Conservation (phyloP, 2,113 vertebrate species). For the Phylloscopus trochilus region DNA sequence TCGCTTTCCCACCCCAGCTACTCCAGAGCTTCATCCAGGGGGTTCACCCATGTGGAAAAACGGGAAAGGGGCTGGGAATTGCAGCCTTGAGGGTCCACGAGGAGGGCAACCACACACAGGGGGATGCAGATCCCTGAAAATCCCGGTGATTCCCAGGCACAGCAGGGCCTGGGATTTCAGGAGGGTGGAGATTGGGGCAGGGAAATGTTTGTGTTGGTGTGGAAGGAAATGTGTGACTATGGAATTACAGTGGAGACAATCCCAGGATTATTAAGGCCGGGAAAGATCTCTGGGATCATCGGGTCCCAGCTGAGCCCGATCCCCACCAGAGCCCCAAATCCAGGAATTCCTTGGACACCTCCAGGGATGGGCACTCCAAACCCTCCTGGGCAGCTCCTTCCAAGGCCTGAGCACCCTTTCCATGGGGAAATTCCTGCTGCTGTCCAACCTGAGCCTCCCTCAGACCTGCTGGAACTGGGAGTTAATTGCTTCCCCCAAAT, state of each 20-base stretch:
- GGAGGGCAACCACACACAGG: not conserved
- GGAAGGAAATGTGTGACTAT: not conserved
- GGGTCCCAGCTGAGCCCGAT: rapidly evolving
- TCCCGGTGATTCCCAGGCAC: rapidly evolving
- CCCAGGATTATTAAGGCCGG: not conserved
- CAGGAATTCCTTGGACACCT: not conserved
- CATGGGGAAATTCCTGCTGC: no score
- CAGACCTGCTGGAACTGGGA: no score
- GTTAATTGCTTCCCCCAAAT: no score
- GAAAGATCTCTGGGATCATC: rapidly evolving
- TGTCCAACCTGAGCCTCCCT: no score
- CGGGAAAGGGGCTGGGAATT: not conserved
- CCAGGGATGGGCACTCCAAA: not conserved
- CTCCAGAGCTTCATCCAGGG: not conserved
- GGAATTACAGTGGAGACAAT: not conserved
- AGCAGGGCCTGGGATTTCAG: not conserved
- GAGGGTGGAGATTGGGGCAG: rapidly evolving
- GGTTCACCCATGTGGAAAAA: not conserved
- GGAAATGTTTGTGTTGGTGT: not conserved
- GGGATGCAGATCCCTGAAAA: not conserved
- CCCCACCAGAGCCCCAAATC: not conserved
- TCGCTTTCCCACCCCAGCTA: no score
- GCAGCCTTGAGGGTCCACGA: no score
- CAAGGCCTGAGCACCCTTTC: no score
- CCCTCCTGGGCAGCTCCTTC: no score